Evolutionary conservation across 2,888 invertebrate genomes (phyloP).

Genomic region (Caenorhabditis sp.): DNA sequence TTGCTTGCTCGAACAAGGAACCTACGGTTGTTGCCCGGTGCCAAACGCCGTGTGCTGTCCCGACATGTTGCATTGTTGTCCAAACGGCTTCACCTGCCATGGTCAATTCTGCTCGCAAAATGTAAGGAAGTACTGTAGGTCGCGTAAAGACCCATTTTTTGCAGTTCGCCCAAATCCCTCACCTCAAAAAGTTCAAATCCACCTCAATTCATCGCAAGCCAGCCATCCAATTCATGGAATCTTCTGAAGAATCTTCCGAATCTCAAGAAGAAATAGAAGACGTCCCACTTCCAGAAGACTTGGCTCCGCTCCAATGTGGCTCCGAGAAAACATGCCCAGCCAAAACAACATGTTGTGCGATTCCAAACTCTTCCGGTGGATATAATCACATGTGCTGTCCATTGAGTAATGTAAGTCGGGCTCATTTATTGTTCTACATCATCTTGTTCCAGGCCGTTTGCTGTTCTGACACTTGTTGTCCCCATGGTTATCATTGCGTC

Average conservation of each 20-base stretch:
- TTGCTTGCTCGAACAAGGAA: constrained; percentile 35
- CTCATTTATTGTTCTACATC: not conserved
- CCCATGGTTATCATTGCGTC: constrained; percentile 45
- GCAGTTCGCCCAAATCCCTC: constrained; percentile 23
- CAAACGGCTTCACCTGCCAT: constrained; percentile 49
- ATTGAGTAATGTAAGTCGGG: constrained; percentile 39
- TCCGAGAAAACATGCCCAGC: constrained; percentile 39
- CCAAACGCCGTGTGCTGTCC: constrained; percentile 38
- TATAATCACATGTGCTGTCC: constrained; percentile 44
- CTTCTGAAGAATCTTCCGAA: constrained; percentile 6
- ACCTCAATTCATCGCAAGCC: constrained; percentile 43
- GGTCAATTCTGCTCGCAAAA: constrained; percentile 46
- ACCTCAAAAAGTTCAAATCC: constrained; percentile 44
- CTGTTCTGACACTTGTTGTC: constrained; percentile 47
- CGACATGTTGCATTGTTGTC: constrained; percentile 57
- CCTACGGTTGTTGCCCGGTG: constrained; percentile 46
- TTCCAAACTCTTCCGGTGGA: constrained; percentile 1
- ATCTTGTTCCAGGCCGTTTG: constrained; percentile 43
- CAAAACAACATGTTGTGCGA: constrained; percentile 43
- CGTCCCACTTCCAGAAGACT: constrained; percentile 11
- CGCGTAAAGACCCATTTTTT: not conserved
- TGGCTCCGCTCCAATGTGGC: constrained; percentile 32
- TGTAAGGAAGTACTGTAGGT: too few relatives aligned
- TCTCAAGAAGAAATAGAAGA: constrained; percentile 1
- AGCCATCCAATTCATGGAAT: constrained; percentile 26